Conservation (phyloP, 2,888 invertebrate species). For the Pristionchus arcanus region DNA sequence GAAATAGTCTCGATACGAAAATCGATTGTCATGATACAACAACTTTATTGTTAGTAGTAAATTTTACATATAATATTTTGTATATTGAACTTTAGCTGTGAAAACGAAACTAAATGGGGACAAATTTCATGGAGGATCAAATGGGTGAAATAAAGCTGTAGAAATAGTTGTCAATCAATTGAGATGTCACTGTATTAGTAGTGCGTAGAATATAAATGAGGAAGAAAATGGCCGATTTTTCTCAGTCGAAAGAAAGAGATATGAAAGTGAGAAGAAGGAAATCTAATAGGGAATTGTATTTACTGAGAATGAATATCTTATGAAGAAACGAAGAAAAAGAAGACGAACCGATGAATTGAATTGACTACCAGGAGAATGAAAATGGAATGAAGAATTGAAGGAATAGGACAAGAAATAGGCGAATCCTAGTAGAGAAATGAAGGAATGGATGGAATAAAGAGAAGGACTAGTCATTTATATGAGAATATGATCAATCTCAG, state of each 20-base stretch:
- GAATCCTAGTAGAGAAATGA: slow-evolving; percentile 26
- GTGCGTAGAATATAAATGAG: slow-evolving; percentile 39
- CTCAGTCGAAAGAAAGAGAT: slow-evolving; percentile 41
- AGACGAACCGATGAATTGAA: neutral
- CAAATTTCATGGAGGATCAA: slow-evolving; percentile 53
- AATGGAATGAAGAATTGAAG: neutral
- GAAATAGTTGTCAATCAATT: slow-evolving; percentile 32
- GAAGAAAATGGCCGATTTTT: slow-evolving; percentile 58
- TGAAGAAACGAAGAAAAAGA: neutral
- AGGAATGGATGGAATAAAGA: neutral
- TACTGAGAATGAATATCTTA: neutral
- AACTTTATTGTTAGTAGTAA: slow-evolving; percentile 17
- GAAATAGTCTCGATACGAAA: slow-evolving; percentile 31
- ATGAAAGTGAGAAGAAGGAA: slow-evolving; percentile 35
- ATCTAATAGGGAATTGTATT: neutral
- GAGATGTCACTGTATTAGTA: slow-evolving; percentile 55
- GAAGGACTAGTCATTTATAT: slow-evolving; percentile 2
- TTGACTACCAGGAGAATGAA: neutral
- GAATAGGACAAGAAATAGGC: neutral
- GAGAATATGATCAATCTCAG: slow-evolving; percentile 4
- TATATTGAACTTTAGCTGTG: neutral
- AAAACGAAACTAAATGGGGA: neutral
- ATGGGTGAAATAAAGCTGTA: slow-evolving; percentile 9
- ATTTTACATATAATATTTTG: slow-evolving; percentile 26
- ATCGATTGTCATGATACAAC: slow-evolving; percentile 43